Evolutionary conservation across 2,797 vertebrate genomes (phyloP).

Genomic region (Ciconia nigra): DNA sequence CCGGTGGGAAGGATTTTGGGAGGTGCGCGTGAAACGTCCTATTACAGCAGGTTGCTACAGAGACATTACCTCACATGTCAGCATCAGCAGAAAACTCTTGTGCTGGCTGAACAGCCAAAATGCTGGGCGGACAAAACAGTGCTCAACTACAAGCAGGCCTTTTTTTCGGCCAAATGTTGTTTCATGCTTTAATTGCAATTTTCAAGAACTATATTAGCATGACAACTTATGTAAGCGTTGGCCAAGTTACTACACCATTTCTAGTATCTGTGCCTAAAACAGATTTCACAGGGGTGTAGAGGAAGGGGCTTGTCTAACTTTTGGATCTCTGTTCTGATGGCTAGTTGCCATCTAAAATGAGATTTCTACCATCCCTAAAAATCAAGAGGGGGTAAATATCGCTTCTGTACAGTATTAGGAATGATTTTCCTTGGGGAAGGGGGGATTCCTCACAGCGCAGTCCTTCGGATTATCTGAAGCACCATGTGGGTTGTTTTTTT

Average conservation of each 20-base stretch:
- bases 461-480: neutral
- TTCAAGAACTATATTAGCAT: conserved; percentile 48
- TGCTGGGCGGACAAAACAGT: neutral
- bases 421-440: neutral
- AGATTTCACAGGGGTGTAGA: conserved; percentile 18
- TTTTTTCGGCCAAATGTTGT: neutral
- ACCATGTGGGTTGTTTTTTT: neutral
- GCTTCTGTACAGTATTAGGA: neutral
- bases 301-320: neutral
- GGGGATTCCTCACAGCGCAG: neutral
- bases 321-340: neutral
- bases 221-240: neutral
- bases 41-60: conserved; percentile 24
- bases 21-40: neutral
- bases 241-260: conserved; percentile 25
- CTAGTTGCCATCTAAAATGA: neutral
- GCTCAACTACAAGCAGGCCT: neutral
- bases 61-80: conserved; percentile 9
- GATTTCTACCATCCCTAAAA: neutral
- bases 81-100: conserved; percentile 13
- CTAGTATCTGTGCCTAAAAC: neutral
- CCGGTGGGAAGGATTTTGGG: neutral
- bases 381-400: neutral
- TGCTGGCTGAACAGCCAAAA: neutral
- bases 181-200: conserved; percentile 70